These are phyloP conservation scores for Zootoca vivipara DNA, from an alignment of 2,113 vertebrate species.

Conservation along the genomic window DNA sequence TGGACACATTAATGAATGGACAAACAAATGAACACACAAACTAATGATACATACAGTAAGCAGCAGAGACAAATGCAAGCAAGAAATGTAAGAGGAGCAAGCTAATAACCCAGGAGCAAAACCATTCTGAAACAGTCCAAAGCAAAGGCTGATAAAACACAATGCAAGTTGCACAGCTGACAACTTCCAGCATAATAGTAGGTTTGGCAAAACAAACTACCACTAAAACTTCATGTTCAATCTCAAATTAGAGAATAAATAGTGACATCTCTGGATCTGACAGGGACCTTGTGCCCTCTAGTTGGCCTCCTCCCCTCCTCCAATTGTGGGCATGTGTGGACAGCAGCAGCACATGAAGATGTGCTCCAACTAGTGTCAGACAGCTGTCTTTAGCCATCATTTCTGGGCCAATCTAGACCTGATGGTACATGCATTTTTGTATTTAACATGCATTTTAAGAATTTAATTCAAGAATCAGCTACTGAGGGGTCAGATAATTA, in stretches of 20 bases:
- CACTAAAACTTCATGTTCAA: fast-evolving
- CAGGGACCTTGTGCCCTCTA: neutral
- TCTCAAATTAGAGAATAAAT: neutral
- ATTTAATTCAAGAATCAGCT: neutral
- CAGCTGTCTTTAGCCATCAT: neutral
- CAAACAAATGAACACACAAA: neutral
- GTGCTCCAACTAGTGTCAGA: neutral
- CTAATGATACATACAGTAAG: conserved; percentile 6
- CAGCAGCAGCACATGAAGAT: neutral
- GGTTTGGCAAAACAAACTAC: neutral
- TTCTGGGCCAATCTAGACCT: neutral
- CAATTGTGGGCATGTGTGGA: neutral
- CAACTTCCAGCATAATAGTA: neutral
- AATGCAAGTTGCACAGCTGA: neutral
- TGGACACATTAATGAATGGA: conserved; percentile 43
- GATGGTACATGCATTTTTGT: neutral
- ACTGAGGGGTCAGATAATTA: neutral
- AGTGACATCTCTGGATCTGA: neutral
- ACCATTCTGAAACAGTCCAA: neutral
- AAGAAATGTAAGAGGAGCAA: conserved; percentile 11
- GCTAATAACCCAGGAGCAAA: neutral
- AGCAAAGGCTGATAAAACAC: neutral
- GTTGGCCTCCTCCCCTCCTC: neutral
- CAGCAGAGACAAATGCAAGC: neutral
- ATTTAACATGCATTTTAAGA: neutral